Evolutionary conservation across 2,888 invertebrate genomes (phyloP).

Genomic region (Phanerotoma sp.): DNA sequence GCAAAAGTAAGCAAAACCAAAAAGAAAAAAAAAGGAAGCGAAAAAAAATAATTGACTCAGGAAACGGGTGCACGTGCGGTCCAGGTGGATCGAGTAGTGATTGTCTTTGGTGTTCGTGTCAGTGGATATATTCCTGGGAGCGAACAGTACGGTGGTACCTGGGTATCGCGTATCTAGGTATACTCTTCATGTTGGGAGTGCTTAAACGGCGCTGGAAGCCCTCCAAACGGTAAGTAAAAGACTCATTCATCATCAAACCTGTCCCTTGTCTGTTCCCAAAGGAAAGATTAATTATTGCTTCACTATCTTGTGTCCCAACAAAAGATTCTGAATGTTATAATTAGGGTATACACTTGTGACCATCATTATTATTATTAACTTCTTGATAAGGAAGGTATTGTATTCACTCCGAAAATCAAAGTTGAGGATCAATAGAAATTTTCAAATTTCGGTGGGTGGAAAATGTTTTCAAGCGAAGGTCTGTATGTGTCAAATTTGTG

Average conservation of each 20-base stretch:
- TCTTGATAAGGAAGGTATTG: too few relatives aligned
- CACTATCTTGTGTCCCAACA: not conserved
- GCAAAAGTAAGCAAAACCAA: not conserved
- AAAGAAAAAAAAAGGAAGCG: not conserved
- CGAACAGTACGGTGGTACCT: constrained; percentile 39
- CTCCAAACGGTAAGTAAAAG: constrained; percentile 50
- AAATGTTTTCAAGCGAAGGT: too few relatives aligned
- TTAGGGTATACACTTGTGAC: too few relatives aligned
- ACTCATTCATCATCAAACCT: not conserved
- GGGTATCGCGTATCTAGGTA: constrained; percentile 38
- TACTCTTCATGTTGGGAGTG: constrained; percentile 49
- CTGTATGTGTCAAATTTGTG: too few relatives aligned
- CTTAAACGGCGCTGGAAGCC: constrained; percentile 55
- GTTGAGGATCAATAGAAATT: too few relatives aligned
- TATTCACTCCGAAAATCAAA: too few relatives aligned
- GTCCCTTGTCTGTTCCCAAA: not conserved
- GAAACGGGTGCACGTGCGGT: constrained; percentile 14
- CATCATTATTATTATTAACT: too few relatives aligned
- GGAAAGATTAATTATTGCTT: not conserved
- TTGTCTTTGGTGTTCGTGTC: constrained; percentile 26
- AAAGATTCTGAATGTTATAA: too few relatives aligned
- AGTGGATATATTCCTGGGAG: constrained; percentile 33
- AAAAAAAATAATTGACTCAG: constrained; percentile 18
- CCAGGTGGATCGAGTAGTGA: constrained; percentile 27
- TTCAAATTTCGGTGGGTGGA: too few relatives aligned